These are phyloP conservation scores for Syngnathus acus DNA, from an alignment of 2,797 vertebrate species.

Conservation along the genomic window DNA sequence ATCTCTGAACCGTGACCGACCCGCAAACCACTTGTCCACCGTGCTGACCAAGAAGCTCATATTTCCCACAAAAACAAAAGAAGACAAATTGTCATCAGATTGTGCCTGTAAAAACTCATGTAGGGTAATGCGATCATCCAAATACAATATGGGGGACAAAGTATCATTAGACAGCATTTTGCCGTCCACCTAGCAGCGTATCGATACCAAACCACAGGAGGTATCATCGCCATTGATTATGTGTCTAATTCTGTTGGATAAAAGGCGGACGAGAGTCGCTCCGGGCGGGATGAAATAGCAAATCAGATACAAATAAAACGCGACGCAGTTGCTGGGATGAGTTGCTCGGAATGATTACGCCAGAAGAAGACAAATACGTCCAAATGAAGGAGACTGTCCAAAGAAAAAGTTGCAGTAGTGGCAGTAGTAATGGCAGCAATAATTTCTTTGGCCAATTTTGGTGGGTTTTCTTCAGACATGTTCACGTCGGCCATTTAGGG, in stretches of 20 bases:
- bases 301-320: constrained; percentile 1
- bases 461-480: background rate
- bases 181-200: constrained; percentile 1
- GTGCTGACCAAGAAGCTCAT: background rate
- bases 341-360: background rate
- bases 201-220: constrained; percentile 2
- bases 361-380: background rate
- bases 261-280: background rate
- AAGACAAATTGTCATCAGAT: background rate
- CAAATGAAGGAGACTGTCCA: background rate
- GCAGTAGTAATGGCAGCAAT: constrained; percentile 10
- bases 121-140: background rate
- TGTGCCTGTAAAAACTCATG: background rate
- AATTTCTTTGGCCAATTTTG: constrained; percentile 18
- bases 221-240: constrained; percentile 1
- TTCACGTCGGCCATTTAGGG: constrained; percentile 25
- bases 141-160: background rate
- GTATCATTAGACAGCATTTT: constrained; percentile 4
- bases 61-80: background rate
- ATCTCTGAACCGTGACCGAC: background rate
- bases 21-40: background rate
- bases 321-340: background rate
- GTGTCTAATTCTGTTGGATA: constrained; percentile 3
- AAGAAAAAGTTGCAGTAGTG: background rate
- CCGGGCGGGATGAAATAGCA: background rate